Base-by-base conservation (phyloP, 2,113 vertebrate genomes). In the Odocoileus virginianus region DNA sequence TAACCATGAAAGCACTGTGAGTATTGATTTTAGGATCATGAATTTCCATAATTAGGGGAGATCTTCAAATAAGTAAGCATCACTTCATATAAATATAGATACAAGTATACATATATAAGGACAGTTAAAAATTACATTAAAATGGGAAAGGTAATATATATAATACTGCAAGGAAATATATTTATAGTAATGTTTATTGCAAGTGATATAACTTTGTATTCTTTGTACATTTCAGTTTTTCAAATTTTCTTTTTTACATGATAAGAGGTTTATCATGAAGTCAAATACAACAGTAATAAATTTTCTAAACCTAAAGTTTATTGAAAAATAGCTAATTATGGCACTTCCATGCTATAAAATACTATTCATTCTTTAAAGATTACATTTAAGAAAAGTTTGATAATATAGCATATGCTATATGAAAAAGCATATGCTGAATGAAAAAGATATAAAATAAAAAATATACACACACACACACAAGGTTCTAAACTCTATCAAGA, bases 301-400 rank as follows among this genome's bases (percentile, higher is more conserved):
- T 89, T 71, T 94, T 43, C 52, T 67, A 96, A 88, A 67, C n/a
- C 52, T 89, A 89, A 97, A 89, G 27, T 95, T 52, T 45, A 95
- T 40, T 93, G n/a, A 95, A 94, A 45, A 91, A 90, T n/a, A 2
- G 17, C 28, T 85, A 89, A 67, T 28, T 76, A 52, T 76, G 15
- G 11, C 16, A 74, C 4, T 92, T 92, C 6, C 55, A 81, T 84
- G 61, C 47, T 27, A 71, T 52, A 61, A 67, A 60, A 57, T 67
- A 79, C 12, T 45, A 45, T 61, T 28, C 5, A 64, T 23, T 25
- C 14, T 92, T 74, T 71, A 94, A 89, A 60, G n/a, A 87, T 83
- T 50, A 64, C 76, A 78, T 78, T 93, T 84, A 87, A 50, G n/a
- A 89, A 88, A 76, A 78, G 71, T 82, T 94, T 87, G 16, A 61